Percentiles rank a stretch among this genome's conserved stretches.
Conservation (phyloP, 2,113 vertebrate genomes). For the Ranitomeya variabilis region DNA sequence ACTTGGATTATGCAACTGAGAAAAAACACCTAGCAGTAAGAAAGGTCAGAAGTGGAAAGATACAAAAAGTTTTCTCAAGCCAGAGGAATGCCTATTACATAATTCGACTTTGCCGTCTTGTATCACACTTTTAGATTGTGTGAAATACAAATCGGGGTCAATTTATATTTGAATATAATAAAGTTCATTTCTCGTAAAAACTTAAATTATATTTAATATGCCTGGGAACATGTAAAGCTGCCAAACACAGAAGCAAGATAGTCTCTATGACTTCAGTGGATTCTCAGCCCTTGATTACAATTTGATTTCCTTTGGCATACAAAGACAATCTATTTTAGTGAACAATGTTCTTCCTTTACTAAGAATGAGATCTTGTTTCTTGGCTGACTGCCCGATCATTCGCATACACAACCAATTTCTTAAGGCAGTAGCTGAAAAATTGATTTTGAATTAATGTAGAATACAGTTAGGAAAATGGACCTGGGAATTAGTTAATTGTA, state of each 20-base stretch:
- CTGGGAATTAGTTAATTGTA: conserved; percentile 63
- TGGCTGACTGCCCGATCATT: conserved; percentile 68
- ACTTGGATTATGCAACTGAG: neutral
- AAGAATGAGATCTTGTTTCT: conserved; percentile 71
- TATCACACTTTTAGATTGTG: neutral
- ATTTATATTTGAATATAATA: conserved; percentile 67
- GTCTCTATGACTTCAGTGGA: conserved; percentile 81
- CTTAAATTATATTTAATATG: conserved; percentile 77
- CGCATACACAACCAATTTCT: conserved; percentile 66
- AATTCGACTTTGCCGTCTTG: neutral
- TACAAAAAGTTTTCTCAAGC: neutral
- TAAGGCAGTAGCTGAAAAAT: conserved; percentile 61
- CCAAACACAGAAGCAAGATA: conserved; percentile 78
- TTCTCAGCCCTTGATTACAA: conserved; percentile 82
- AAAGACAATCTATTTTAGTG: conserved; percentile 88
- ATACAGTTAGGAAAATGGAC: conserved; percentile 62
- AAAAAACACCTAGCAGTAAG: neutral
- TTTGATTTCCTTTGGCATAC: conserved; percentile 89
- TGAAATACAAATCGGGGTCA: neutral
- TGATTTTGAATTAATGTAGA: conserved; percentile 65
- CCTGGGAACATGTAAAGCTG: conserved; percentile 75
- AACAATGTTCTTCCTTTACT: conserved; percentile 90
- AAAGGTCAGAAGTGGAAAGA: neutral
- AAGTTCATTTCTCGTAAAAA: conserved; percentile 71
- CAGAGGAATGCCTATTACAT: neutral